phyloP scores from a whole-genome alignment of 2,113 vertebrate genomes.

The Ifrita kowaldi region DNA sequence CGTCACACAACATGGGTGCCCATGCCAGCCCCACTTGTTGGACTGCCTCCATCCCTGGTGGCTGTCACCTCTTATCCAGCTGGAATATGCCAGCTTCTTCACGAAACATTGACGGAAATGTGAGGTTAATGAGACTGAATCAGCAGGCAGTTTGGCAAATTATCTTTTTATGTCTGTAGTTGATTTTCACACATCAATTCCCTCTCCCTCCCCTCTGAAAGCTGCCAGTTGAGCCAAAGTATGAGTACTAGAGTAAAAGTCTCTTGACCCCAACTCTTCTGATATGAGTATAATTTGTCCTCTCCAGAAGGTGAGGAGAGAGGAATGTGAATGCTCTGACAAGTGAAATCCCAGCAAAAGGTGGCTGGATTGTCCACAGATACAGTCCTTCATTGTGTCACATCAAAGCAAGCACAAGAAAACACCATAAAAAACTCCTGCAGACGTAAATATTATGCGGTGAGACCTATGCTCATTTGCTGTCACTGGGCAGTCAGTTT shows the following conservation, averaged over 20 bases:
- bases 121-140: not conserved
- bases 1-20: fast-evolving
- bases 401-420: not conserved
- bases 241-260: not conserved
- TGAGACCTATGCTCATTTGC: not conserved
- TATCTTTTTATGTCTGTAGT: not conserved
- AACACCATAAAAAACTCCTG: not conserved
- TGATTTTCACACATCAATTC: not conserved
- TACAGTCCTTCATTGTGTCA: not conserved
- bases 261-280: not conserved
- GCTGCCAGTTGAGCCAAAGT: not conserved
- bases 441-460: not conserved
- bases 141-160: not conserved
- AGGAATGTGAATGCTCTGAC: not conserved
- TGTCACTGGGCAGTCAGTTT: not conserved
- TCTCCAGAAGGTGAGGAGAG: not conserved
- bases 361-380: not conserved
- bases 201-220: not conserved
- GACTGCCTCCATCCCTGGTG: not conserved
- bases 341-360: not conserved
- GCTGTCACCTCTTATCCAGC: not conserved
- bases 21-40: not conserved
- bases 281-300: not conserved
- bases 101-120: not conserved
- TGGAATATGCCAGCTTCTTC: not conserved